Conservation (phyloP, 2,113 vertebrate genomes). For the Seriola aureovittata region DNA sequence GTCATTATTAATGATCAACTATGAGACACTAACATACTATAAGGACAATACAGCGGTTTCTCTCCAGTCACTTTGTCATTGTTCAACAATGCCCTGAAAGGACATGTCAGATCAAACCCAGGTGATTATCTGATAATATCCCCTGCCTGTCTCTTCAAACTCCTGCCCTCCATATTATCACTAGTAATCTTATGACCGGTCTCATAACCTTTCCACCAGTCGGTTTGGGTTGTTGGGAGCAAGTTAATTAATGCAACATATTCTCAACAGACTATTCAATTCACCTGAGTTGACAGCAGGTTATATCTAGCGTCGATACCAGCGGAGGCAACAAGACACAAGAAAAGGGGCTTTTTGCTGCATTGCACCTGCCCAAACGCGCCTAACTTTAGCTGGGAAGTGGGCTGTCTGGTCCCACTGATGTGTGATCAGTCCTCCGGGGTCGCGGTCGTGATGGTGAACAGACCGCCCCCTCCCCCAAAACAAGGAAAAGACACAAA, state of each 20-base stretch:
- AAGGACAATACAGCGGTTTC: neutral
- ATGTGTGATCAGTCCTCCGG: slow-evolving; percentile 30
- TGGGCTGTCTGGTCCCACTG: slow-evolving; percentile 50
- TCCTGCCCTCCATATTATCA: neutral
- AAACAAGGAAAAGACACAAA: slow-evolving; percentile 9
- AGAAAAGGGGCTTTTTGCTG: slow-evolving; percentile 73
- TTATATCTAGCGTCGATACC: slow-evolving; percentile 14
- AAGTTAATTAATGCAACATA: slow-evolving; percentile 31
- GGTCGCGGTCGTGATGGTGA: slow-evolving; percentile 58
- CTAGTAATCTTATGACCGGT: neutral
- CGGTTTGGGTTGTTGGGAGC: neutral
- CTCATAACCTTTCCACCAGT: neutral
- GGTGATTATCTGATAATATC: neutral
- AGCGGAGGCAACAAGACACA: slow-evolving; percentile 19
- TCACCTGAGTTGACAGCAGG: slow-evolving; percentile 34
- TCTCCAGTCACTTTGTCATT: neutral
- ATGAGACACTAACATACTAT: neutral
- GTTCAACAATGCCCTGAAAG: neutral
- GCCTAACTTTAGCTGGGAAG: slow-evolving; percentile 67
- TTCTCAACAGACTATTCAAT: neutral
- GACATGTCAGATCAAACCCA: neutral
- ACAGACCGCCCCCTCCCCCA: neutral
- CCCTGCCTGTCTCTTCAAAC: neutral
- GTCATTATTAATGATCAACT: slow-evolving; percentile 14
- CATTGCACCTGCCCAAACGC: slow-evolving; percentile 81